Evolutionary conservation across 2,888 invertebrate genomes (phyloP), one percentile per base, ranked within the genome.

Genomic region (Netelia fuscicornis): DNA sequence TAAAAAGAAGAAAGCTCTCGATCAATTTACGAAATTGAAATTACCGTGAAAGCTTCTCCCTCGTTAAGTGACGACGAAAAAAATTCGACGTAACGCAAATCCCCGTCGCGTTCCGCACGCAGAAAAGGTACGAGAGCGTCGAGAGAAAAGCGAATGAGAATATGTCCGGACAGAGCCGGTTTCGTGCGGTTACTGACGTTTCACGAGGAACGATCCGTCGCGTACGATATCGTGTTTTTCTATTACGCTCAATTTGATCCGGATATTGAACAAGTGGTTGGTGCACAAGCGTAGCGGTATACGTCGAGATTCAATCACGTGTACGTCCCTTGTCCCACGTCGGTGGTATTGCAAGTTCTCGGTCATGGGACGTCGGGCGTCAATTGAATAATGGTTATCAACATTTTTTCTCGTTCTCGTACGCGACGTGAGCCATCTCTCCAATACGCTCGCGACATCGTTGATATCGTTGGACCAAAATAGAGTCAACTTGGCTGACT

Each of bases 231-330:
- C 76, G 67, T 75, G 65, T 68, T 86, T 85, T 86, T 86, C 86
- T 86, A 86, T 88, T 87, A 86, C 76, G 82, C 79, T 84, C 87
- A 88, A 89, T 88, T 88, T 82, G 68, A 74, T 81, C 85, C 86
- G 87, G 87, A 88, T 89, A 88, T 89, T 86, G 86, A 84, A 89
- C 88, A 89, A 90, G 89, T 89, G 89, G 87, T 37, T 72, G 83
- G 84, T 79, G 52, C 70, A 44, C 67, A 44, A 70, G n/a, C 20
- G 17, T n/a, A 48, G 65, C 48, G 42, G 17, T 17, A 20, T 78
- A 70, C 75, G 72, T 74, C 79, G 84, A 80, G 84, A 87, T 85
- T 78, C 76, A 85, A 87, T 89, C 87, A 85, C 71, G 71, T 83
- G 79, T 77, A 20, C 9, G 17, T 20, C 79, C 48, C 64, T 72